phyloP scores from a whole-genome alignment of 1,140 invertebrate genomes.

The Holcopasites calliopsidis region DNA sequence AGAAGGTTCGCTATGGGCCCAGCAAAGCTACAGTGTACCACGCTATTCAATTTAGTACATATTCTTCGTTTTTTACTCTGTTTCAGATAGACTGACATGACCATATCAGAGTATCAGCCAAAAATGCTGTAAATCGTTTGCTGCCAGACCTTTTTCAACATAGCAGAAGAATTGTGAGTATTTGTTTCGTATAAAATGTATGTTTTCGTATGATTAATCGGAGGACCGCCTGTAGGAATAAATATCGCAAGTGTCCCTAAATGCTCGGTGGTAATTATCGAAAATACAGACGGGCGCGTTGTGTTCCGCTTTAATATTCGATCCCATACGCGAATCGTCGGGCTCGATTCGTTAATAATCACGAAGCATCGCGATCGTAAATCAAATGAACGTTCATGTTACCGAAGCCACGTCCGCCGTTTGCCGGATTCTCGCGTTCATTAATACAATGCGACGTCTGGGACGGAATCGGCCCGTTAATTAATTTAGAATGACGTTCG shows the following conservation, averaged over 20 bases:
- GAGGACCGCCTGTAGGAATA: background rate
- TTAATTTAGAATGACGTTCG: background rate
- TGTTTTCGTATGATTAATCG: background rate
- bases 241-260: background rate
- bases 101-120: background rate
- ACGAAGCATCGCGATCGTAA: background rate
- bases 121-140: constrained; percentile 17
- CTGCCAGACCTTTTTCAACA: background rate
- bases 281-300: no score
- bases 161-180: constrained; percentile 25
- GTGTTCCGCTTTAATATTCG: background rate
- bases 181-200: background rate
- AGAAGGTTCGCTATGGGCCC: no score
- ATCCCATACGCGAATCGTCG: background rate
- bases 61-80: background rate
- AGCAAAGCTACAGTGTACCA: no score
- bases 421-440: background rate
- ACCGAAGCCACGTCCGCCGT: background rate
- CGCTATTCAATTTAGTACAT: no score
- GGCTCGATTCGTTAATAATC: constrained; percentile 4
- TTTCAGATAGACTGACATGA: constrained; percentile 14
- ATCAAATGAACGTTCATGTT: background rate
- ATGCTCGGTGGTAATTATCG: background rate
- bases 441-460: background rate
- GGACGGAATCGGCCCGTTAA: background rate